phyloP scores from a whole-genome alignment of 2,113 vertebrate species.

The Nothobranchius furzeri region DNA sequence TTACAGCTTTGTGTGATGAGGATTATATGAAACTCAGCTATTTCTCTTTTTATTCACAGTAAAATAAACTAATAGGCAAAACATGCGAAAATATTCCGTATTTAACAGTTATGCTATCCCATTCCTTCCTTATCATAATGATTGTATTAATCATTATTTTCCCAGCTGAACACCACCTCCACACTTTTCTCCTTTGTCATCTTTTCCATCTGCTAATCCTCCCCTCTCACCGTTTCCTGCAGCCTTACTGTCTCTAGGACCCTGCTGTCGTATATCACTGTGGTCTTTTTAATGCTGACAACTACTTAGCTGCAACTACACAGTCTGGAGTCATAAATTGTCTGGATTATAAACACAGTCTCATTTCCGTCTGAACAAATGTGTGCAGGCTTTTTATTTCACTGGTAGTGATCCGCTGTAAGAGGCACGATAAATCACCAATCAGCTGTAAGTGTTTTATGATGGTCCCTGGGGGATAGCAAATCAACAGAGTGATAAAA shows the following conservation, averaged over 20 bases:
- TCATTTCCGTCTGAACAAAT: conserved; percentile 39
- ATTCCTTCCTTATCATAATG: background rate
- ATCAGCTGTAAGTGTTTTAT: conserved; percentile 24
- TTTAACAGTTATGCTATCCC: background rate
- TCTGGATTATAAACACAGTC: conserved; percentile 19
- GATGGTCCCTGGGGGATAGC: background rate
- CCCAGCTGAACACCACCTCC: background rate
- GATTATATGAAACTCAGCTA: background rate
- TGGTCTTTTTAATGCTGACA: conserved; percentile 13
- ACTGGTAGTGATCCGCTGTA: conserved; percentile 23
- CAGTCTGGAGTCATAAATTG: conserved; percentile 18
- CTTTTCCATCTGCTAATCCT: conserved; percentile 17
- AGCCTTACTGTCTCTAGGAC: conserved; percentile 7
- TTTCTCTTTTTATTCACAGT: no score
- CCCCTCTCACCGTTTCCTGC: conserved; percentile 4
- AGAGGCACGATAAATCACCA: conserved; percentile 46
- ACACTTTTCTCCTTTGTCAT: background rate
- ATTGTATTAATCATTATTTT: background rate
- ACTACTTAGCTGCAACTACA: conserved; percentile 3
- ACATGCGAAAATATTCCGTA: no score
- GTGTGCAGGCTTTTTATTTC: conserved; percentile 17
- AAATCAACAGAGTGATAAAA: conserved; percentile 11
- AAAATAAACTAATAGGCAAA: no score
- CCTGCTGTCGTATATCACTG: conserved; percentile 38
- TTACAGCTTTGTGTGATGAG: background rate